Percentiles rank a stretch among this genome's conserved stretches.
phyloP scores from a whole-genome alignment of 2,797 vertebrate species.

The Diglossa cyanea region DNA sequence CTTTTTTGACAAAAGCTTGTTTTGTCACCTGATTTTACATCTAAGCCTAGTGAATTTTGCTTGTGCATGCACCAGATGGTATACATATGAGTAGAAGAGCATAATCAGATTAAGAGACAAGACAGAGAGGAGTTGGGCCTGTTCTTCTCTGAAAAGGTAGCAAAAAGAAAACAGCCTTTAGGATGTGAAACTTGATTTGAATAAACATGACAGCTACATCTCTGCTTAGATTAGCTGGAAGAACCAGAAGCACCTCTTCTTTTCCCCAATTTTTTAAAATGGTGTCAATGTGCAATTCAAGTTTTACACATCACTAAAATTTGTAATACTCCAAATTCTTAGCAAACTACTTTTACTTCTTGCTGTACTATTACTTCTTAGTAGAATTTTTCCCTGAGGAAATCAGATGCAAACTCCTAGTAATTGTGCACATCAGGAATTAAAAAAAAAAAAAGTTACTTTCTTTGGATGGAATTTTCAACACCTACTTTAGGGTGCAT shows the following conservation, averaged over 20 bases:
- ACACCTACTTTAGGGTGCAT: neutral
- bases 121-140: slow-evolving; percentile 17
- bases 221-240: neutral
- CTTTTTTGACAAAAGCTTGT: slow-evolving; percentile 6
- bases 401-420: neutral
- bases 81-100: slow-evolving; percentile 41
- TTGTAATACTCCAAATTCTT: neutral
- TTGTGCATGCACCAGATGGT: slow-evolving; percentile 42
- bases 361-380: neutral
- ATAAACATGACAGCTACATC: neutral
- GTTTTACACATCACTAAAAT: neutral
- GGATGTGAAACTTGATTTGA: slow-evolving; percentile 1
- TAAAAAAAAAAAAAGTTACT: neutral
- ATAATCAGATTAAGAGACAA: slow-evolving; percentile 61
- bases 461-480: neutral
- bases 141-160: slow-evolving; percentile 20
- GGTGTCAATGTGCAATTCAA: neutral
- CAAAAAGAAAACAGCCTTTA: slow-evolving; percentile 7
- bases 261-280: neutral
- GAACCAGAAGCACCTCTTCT: neutral
- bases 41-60: slow-evolving; percentile 43
- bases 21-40: slow-evolving; percentile 53
- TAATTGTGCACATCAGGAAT: neutral
- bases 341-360: neutral
- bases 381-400: neutral